phyloP scores from a whole-genome alignment of 2,113 vertebrate species.

The Sceloporus tristichus region DNA sequence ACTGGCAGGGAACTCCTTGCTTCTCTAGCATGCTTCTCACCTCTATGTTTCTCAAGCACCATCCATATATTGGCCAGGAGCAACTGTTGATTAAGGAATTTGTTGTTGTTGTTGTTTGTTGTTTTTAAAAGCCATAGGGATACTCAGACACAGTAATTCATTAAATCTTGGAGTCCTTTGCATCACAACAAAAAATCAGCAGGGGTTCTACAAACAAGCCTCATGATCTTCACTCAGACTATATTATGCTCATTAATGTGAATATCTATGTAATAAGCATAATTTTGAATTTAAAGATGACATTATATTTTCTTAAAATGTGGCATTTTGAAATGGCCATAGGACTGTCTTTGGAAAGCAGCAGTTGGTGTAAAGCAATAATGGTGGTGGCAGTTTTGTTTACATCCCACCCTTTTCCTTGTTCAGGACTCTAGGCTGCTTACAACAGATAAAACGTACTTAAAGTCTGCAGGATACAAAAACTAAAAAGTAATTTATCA shows the following conservation, averaged over 20 bases:
- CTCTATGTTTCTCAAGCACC: background rate
- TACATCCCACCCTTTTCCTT: too few species aligned
- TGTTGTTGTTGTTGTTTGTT: background rate
- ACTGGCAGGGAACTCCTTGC: background rate
- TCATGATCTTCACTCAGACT: background rate
- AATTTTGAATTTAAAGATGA: background rate
- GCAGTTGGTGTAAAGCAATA: too few species aligned
- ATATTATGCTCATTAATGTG: background rate
- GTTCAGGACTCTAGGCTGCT: too few species aligned
- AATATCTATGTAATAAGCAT: background rate
- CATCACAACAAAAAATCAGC: too few species aligned
- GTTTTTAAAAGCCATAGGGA: background rate
- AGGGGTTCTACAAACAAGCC: background rate
- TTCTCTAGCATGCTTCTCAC: background rate
- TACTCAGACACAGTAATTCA: background rate
- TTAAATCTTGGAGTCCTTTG: background rate
- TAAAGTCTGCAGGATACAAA: too few species aligned
- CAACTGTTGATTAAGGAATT: background rate
- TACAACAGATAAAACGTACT: too few species aligned
- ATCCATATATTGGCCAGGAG: background rate
- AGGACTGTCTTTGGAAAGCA: too few species aligned
- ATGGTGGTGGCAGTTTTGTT: too few species aligned
- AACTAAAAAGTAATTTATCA: too few species aligned
- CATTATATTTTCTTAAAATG: background rate
- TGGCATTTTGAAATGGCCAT: background rate